phyloP scores from a whole-genome alignment of 2,888 invertebrate species.

The Pseudolycoriella hygida region DNA sequence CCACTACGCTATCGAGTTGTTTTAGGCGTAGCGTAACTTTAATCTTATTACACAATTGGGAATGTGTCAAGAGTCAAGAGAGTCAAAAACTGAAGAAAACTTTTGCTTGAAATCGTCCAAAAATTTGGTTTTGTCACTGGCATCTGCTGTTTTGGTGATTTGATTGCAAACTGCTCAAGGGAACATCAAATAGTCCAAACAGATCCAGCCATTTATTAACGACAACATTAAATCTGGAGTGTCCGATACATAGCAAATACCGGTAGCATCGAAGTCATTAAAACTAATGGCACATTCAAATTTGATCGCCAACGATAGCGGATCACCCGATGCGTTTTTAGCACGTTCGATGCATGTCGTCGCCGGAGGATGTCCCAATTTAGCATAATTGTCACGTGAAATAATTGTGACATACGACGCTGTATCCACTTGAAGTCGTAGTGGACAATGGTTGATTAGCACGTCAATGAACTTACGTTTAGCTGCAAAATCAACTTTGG shows the following conservation, averaged over 20 bases:
- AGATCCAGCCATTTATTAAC: no score
- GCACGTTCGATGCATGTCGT: no score
- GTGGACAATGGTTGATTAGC: background rate
- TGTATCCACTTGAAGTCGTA: no score
- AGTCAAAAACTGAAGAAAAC: constrained; percentile 8
- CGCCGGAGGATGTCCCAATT: no score
- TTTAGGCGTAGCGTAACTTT: constrained; percentile 10
- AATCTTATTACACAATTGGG: constrained; percentile 9
- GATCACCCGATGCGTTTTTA: background rate
- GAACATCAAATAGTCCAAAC: constrained; percentile 8
- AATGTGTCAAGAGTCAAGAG: no score
- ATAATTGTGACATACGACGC: background rate
- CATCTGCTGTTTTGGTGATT: no score
- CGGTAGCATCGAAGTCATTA: background rate
- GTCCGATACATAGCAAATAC: background rate
- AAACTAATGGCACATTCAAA: background rate
- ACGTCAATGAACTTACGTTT: background rate
- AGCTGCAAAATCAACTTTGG: background rate
- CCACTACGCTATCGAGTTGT: no score
- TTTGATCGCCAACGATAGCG: background rate
- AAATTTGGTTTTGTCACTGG: no score
- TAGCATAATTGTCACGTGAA: background rate
- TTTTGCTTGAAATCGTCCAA: background rate
- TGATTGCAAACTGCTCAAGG: constrained; percentile 9
- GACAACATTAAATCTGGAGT: background rate